phyloP scores from a whole-genome alignment of 2,113 vertebrate species.

The Hemibagrus wyckioides region DNA sequence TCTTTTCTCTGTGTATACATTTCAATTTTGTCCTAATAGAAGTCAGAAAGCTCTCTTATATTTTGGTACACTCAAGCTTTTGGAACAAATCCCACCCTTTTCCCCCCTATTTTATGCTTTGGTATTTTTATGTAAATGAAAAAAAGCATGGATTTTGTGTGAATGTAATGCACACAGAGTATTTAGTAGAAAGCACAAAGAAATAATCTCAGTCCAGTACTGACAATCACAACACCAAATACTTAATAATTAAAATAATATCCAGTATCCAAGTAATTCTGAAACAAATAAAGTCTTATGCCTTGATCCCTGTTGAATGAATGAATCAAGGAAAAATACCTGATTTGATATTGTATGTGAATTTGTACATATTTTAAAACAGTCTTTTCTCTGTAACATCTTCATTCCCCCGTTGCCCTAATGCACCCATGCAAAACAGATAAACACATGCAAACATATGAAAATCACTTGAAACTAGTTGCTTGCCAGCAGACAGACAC shows the following conservation, averaged over 20 bases:
- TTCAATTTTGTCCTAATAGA: too few species aligned
- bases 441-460: background rate
- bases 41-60: too few species aligned
- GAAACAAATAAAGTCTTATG: background rate
- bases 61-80: background rate
- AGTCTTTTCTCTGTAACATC: background rate
- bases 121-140: too few species aligned
- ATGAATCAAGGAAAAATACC: background rate
- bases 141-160: background rate
- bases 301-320: background rate
- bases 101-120: background rate
- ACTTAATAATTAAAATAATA: background rate
- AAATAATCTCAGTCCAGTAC: background rate
- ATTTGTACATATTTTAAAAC: too few species aligned
- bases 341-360: background rate
- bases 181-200: background rate
- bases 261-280: background rate
- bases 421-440: background rate
- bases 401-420: background rate
- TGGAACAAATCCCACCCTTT: background rate
- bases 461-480: background rate
- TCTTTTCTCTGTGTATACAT: background rate
- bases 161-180: background rate
- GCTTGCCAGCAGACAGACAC: slow-evolving; percentile 17
- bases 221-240: background rate